Base-by-base conservation (phyloP, 2,888 invertebrate species). In the Eupelmus urozonus region DNA sequence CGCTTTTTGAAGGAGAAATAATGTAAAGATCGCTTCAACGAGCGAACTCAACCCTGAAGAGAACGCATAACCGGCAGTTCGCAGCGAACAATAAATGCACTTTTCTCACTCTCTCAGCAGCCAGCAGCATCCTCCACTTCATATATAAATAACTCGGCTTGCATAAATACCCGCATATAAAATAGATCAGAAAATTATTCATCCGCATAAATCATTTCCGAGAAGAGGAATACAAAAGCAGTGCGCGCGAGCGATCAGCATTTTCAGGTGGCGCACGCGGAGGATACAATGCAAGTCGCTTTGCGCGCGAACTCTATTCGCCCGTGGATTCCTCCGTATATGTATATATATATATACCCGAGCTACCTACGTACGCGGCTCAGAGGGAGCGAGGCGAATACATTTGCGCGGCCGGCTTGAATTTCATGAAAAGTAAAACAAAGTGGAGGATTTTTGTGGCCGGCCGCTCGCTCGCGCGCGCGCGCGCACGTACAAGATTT, bases 381-480 rank as follows among this genome's bases (percentile, higher is more conserved):
- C 42, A 16, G 1, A 3, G 34, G 9, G 13, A 23, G 16, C 45
- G n/a, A 20, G 7, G 3, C 49, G 66, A 77, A 77, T 72, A 51
- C 59, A 66, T 66, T 65, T 78, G n/a, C 62, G 45, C 29, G 27
- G 23, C 34, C 23, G 71, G 29, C 75, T 76, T 79, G 75, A 75
- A 79, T 76, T 79, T 79, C 75, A 76, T 76, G 62, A 72, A 79
- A 60, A 75, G 66, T 79, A 25, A 75, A 75, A 65, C 75, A 75
- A 71, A 67, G 69, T 53, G 53, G 23, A 40, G 59, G 20, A 51
- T 45, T 53, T 74, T 66, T 69, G 59, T 4, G 18, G n/a, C n/a
- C n/a, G n/a, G n/a, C n/a, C n/a, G n/a, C n/a, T n/a, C n/a, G n/a
- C n/a, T n/a, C n/a, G n/a, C n/a, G n/a, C n/a, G n/a, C n/a, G n/a